Percentiles rank a stretch among this genome's conserved stretches.
phyloP scores from a whole-genome alignment of 2,113 vertebrate genomes.

The Chroicocephalus ridibundus region DNA sequence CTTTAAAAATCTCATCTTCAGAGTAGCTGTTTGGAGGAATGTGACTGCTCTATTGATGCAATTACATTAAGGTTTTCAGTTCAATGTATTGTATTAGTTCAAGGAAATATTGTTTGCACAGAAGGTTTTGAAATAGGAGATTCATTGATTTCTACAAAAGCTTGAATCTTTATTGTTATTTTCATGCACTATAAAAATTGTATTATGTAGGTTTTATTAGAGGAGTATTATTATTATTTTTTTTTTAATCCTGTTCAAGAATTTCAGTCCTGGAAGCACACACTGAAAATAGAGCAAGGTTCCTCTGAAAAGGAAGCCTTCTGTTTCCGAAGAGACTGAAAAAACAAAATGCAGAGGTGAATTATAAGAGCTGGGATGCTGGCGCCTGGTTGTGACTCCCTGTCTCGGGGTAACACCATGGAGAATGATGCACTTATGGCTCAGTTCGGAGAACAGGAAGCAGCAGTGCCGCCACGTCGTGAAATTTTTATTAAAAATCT shows the following conservation, averaged over 20 bases:
- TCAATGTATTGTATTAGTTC: neutral
- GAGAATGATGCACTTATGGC: fast-evolving
- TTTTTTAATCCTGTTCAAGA: neutral
- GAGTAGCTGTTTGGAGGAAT: neutral
- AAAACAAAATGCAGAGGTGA: neutral
- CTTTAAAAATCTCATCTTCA: constrained; percentile 13
- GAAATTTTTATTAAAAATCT: neutral
- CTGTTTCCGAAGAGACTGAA: neutral
- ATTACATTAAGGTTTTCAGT: constrained; percentile 27
- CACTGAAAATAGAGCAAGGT: neutral
- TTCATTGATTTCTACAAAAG: constrained; percentile 45
- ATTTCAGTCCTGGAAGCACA: neutral
- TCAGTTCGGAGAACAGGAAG: neutral
- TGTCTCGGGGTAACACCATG: neutral
- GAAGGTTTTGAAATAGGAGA: neutral
- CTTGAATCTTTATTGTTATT: constrained; percentile 28
- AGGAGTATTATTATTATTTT: constrained; percentile 44
- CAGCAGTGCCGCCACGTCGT: neutral
- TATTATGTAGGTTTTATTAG: constrained; percentile 51
- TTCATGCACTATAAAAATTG: constrained; percentile 47
- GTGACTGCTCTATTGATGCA: neutral
- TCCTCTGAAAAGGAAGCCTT: neutral
- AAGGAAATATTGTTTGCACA: neutral
- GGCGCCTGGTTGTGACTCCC: fast-evolving
- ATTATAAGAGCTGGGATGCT: neutral